phyloP scores from a whole-genome alignment of 2,888 invertebrate species.

The Oxycera nigricornis region DNA sequence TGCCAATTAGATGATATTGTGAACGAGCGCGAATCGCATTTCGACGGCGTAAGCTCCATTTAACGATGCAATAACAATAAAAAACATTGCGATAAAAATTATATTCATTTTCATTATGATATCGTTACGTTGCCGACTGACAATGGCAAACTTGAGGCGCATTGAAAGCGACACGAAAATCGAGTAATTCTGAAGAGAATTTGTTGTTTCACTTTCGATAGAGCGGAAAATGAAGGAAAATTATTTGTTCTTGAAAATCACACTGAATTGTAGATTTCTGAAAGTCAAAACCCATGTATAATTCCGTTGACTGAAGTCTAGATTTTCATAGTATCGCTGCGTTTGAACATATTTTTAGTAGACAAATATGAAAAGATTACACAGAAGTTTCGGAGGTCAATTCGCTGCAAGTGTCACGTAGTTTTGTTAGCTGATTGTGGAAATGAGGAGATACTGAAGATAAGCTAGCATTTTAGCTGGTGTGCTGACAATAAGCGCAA shows the following conservation, averaged over 20 bases:
- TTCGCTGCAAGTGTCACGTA: neutral
- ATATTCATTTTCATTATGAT: constrained; percentile 10
- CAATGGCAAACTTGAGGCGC: neutral
- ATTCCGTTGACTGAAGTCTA: too few relatives aligned
- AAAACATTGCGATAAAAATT: neutral
- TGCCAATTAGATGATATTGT: neutral
- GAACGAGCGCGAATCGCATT: neutral
- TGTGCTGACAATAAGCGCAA: neutral
- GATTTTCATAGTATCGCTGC: too few relatives aligned
- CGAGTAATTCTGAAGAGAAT: too few relatives aligned
- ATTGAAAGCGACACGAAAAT: too few relatives aligned
- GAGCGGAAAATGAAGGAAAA: too few relatives aligned
- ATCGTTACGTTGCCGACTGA: too few relatives aligned
- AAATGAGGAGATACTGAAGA: neutral
- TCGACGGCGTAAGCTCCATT: neutral
- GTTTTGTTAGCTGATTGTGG: neutral
- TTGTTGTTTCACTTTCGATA: too few relatives aligned
- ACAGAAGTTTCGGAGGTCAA: neutral
- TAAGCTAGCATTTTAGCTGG: neutral
- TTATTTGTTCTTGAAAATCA: too few relatives aligned
- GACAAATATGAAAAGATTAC: too few relatives aligned
- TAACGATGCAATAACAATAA: neutral
- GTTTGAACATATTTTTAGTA: too few relatives aligned
- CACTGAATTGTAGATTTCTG: too few relatives aligned
- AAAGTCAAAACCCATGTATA: too few relatives aligned